phyloP scores from a whole-genome alignment of 2,797 vertebrate species.

The Micropoecilia bifurca region DNA sequence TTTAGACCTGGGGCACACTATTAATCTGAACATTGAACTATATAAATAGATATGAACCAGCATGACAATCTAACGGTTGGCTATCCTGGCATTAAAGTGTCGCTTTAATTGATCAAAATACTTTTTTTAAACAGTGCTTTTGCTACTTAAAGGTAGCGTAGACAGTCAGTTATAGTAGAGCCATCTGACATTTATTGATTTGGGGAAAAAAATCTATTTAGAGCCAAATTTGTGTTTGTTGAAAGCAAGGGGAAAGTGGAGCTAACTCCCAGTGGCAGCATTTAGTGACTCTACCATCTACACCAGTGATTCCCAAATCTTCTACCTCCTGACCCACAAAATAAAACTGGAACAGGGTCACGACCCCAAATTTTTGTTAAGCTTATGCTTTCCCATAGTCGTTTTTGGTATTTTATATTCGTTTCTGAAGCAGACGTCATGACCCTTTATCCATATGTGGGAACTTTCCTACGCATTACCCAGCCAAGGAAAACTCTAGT shows the following conservation, averaged over 20 bases:
- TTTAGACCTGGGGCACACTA: not conserved
- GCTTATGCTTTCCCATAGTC: no score
- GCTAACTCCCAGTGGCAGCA: not conserved
- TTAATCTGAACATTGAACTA: not conserved
- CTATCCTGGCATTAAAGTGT: not conserved
- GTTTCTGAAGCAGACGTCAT: no score
- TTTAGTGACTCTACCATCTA: not conserved
- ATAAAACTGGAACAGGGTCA: no score
- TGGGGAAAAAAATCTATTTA: not conserved
- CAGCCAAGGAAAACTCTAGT: no score
- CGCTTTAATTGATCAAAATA: not conserved
- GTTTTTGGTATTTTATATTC: no score
- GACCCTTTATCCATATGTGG: no score
- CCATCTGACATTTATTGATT: not conserved
- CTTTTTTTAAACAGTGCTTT: not conserved
- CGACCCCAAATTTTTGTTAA: no score
- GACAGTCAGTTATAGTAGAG: not conserved
- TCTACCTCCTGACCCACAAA: no score
- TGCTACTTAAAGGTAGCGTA: not conserved
- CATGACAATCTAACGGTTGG: not conserved
- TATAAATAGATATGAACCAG: not conserved
- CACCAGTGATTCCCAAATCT: not conserved
- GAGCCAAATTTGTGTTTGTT: not conserved
- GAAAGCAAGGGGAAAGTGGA: not conserved
- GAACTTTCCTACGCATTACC: no score